Percentiles rank a stretch among this genome's conserved stretches.
Evolutionary conservation across 2,888 invertebrate species (phyloP).

Genomic region (Pandemis cinnamomeana): DNA sequence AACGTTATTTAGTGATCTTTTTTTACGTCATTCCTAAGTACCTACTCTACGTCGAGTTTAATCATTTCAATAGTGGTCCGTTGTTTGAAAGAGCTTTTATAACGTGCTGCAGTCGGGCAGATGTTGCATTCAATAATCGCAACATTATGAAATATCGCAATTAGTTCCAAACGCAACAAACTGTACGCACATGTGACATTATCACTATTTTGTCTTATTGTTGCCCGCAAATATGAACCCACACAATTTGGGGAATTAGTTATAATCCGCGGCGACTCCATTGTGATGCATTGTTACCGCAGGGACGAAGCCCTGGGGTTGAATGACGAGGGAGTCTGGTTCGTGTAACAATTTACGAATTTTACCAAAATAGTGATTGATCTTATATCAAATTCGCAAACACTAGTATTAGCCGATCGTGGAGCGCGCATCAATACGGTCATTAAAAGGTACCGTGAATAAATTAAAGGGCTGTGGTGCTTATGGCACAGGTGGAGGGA

Average conservation of each 20-base stretch:
- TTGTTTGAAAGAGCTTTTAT: conserved; percentile 9
- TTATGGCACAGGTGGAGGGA: conserved; percentile 73
- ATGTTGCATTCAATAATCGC: conserved; percentile 75
- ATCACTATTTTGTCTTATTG: conserved; percentile 82
- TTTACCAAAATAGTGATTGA: conserved; percentile 59
- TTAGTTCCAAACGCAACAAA: conserved; percentile 82
- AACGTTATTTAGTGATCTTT: conserved; percentile 39
- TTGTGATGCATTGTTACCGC: conserved; percentile 74
- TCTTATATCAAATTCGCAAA: conserved; percentile 59
- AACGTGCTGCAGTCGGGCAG: conserved; percentile 59
- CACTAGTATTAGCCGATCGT: conserved; percentile 46
- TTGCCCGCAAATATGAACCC: conserved; percentile 79
- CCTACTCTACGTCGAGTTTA: conserved; percentile 2
- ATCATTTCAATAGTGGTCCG: not conserved
- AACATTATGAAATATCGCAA: conserved; percentile 79
- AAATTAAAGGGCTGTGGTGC: conserved; percentile 60
- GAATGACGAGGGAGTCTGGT: conserved; percentile 57
- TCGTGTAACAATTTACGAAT: conserved; percentile 67
- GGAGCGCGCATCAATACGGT: conserved; percentile 56
- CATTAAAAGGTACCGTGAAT: conserved; percentile 70
- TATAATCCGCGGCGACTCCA: conserved; percentile 78
- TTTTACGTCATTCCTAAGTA: conserved; percentile 12
- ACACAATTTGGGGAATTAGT: conserved; percentile 82
- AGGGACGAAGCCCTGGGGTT: conserved; percentile 61
- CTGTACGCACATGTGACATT: conserved; percentile 80